phyloP scores from a whole-genome alignment of 1,140 invertebrate genomes.

The Drosophila subobscura region DNA sequence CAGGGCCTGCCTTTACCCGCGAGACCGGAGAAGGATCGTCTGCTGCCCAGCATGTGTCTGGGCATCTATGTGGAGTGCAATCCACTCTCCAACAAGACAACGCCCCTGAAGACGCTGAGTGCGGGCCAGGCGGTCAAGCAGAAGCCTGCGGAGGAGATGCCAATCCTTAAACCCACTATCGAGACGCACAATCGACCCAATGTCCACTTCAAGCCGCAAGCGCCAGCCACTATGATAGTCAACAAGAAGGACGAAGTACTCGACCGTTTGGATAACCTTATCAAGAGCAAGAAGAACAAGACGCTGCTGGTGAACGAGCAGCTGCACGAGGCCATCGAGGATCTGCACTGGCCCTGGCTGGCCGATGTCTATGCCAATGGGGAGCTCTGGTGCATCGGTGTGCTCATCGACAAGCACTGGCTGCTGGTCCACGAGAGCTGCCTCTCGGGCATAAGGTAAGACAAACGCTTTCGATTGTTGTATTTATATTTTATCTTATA shows the following conservation, averaged over 20 bases:
- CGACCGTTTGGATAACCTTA: constrained; percentile 62
- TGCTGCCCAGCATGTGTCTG: constrained; percentile 52
- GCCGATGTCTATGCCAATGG: constrained; percentile 88
- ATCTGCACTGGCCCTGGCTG: constrained; percentile 86
- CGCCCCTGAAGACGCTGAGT: constrained; percentile 69
- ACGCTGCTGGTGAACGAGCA: constrained; percentile 69
- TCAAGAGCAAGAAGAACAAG: constrained; percentile 72
- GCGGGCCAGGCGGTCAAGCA: constrained; percentile 51
- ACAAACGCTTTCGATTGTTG: background rate
- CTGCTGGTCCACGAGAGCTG: constrained; percentile 86
- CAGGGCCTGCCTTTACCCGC: constrained; percentile 2
- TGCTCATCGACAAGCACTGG: constrained; percentile 87
- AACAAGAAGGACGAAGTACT: constrained; percentile 75
- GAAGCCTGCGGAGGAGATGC: constrained; percentile 8
- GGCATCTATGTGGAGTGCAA: constrained; percentile 77
- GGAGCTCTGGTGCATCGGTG: constrained; percentile 87
- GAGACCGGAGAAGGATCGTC: constrained; percentile 36
- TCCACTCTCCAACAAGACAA: constrained; percentile 54
- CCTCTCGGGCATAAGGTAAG: constrained; percentile 85
- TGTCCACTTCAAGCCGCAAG: constrained; percentile 72
- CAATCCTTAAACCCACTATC: constrained; percentile 50
- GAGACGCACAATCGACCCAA: constrained; percentile 67
- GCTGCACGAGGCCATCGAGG: constrained; percentile 70
- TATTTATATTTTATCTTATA: too few species aligned
- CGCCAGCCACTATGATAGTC: constrained; percentile 31